A percentile compares a stretch with the other conserved stretches of the same genome.
phyloP scores from a whole-genome alignment of 2,888 invertebrate species.

The Diplolepis rosae region DNA sequence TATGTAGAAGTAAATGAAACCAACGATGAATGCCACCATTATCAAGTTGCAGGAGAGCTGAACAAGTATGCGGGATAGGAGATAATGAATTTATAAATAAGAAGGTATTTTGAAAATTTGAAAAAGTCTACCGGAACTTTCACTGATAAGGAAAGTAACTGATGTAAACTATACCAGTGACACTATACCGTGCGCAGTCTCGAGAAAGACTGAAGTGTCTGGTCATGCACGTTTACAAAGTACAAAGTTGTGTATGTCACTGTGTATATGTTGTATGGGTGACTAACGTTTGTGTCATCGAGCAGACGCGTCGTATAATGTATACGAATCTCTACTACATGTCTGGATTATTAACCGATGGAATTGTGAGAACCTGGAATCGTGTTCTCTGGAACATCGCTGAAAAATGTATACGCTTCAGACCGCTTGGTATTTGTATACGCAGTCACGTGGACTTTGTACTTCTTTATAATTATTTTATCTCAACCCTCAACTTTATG shows the following conservation, averaged over 20 bases:
- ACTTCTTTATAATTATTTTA: too few species aligned
- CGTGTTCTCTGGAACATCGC: too few species aligned
- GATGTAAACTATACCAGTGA: conserved; percentile 34
- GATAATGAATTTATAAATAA: background rate
- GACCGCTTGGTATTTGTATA: too few species aligned
- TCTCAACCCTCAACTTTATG: too few species aligned
- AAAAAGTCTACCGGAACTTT: conserved; percentile 30
- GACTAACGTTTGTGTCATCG: background rate
- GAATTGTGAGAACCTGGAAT: too few species aligned
- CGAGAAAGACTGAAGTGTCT: conserved; percentile 61
- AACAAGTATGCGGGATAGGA: background rate
- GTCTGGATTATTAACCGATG: background rate
- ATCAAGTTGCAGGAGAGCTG: conserved; percentile 14
- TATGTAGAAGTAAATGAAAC: conserved; percentile 64
- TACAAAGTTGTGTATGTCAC: background rate
- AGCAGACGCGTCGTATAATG: background rate
- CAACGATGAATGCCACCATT: conserved; percentile 65
- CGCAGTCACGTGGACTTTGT: too few species aligned
- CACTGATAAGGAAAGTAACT: too few species aligned
- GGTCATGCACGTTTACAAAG: background rate
- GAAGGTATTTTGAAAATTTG: background rate
- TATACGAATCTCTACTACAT: background rate
- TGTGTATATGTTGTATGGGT: background rate
- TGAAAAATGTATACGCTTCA: too few species aligned
- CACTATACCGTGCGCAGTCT: conserved; percentile 63